These are phyloP conservation scores for Drosophila mimica DNA, from an alignment of 2,888 invertebrate genomes.

Conservation along the genomic window DNA sequence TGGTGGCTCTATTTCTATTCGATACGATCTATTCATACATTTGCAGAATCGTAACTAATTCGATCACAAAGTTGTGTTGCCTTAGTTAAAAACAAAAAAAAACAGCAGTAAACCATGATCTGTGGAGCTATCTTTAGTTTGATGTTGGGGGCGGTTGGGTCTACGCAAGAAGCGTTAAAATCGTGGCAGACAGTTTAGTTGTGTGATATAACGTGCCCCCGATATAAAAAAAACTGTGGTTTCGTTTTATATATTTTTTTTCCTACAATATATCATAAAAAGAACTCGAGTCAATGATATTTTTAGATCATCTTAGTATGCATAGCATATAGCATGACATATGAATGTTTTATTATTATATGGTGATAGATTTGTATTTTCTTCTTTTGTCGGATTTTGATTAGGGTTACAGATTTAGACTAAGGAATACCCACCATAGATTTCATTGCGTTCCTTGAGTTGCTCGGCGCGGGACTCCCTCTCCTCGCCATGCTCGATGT, in stretches of 20 bases:
- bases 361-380: neutral
- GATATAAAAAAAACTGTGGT: conserved; percentile 28
- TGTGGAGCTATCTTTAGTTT: conserved; percentile 20
- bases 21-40: neutral
- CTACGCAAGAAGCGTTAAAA: conserved; percentile 39
- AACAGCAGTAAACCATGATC: neutral
- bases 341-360: conserved; percentile 3
- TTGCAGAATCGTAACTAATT: neutral
- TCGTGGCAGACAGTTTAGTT: conserved; percentile 60
- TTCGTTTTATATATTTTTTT: neutral
- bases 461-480: conserved; percentile 87
- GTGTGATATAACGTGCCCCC: conserved; percentile 64
- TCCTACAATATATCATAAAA: conserved; percentile 24
- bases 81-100: neutral
- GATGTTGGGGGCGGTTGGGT: conserved; percentile 33
- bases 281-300: conserved; percentile 33
- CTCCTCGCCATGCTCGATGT: conserved; percentile 92
- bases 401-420: neutral
- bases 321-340: neutral
- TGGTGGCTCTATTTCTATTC: neutral
- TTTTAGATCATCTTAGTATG: neutral
- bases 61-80: neutral
- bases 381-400: neutral
- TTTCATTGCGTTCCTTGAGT: conserved; percentile 88
- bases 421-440: conserved; percentile 87